Conservation (phyloP, 1,140 invertebrate species). For the Monochamus saltuarius region DNA sequence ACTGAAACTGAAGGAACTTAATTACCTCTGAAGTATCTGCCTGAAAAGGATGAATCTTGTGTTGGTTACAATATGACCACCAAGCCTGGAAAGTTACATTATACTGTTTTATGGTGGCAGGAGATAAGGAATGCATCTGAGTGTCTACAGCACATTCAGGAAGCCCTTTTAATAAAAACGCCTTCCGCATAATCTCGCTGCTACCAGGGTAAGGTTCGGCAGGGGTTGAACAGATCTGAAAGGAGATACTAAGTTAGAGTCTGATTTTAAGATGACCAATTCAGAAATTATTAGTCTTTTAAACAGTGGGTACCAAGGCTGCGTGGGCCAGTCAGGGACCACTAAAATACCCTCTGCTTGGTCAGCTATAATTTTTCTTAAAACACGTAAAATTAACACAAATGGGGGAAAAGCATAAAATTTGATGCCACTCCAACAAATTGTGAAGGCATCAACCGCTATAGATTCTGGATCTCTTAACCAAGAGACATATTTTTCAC, state of each 20-base stretch:
- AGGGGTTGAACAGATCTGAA: slow-evolving; percentile 27
- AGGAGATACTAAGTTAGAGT: slow-evolving; percentile 27
- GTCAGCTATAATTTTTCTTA: slow-evolving; percentile 40
- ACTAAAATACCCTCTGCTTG: slow-evolving; percentile 35
- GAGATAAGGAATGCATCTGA: slow-evolving; percentile 30
- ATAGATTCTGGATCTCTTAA: slow-evolving; percentile 25
- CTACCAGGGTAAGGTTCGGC: slow-evolving; percentile 38
- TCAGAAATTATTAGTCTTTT: slow-evolving; percentile 20
- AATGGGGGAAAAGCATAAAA: slow-evolving; percentile 41
- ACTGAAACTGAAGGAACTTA: no score
- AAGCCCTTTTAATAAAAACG: slow-evolving; percentile 23
- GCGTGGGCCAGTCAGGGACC: slow-evolving; percentile 45
- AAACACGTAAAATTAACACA: slow-evolving; percentile 26
- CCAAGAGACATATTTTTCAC: slow-evolving; percentile 33
- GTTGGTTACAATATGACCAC: slow-evolving; percentile 15
- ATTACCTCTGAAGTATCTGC: no score
- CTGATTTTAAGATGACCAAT: slow-evolving; percentile 25
- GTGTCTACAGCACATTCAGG: slow-evolving; percentile 28
- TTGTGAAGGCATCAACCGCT: slow-evolving; percentile 36
- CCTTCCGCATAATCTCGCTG: slow-evolving; percentile 36
- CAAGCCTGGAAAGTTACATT: slow-evolving; percentile 15
- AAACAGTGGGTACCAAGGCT: slow-evolving; percentile 43
- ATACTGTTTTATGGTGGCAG: slow-evolving; percentile 45
- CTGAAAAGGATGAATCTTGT: no score
- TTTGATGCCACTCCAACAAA: slow-evolving; percentile 28